Evolutionary conservation across 2,888 invertebrate genomes (phyloP), one percentile per base, ranked within the genome.

Genomic region (Napeogenes inachia): DNA sequence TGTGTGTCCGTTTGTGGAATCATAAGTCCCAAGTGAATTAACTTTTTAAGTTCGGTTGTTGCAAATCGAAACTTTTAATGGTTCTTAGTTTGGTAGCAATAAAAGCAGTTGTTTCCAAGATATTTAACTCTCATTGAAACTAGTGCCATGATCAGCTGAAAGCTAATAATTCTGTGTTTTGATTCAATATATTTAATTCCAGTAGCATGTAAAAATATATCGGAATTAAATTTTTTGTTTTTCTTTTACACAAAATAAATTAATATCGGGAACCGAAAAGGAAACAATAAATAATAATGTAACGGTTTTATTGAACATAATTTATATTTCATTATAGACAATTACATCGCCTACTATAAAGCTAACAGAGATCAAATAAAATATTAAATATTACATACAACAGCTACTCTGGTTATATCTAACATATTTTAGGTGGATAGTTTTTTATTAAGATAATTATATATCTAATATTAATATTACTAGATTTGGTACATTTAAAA

Each of bases 241-340:
- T 30, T 30, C 12, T 10, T n/a, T 8, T 30, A 30, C 2, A 21
- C 21, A 21, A 21, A 21, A 21, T 21, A 21, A 21, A 21, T 21
- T 1, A n/a, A n/a, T n/a, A 21, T 21, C 21, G 4, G 54, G 30
- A 57, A 13, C 12, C 32, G 2, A 55, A 61, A 75, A 75, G 67
- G 47, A 81, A 80, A 82, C 70, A 68, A 72, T 65, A 69, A 65
- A 66, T 65, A 77, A 81, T 83, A 81, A 81, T 75, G 77, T 87
- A 89, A 87, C 87, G 79, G 84, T 89, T 87, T 89, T 88, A 89
- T 86, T 89, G 84, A 88, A 87, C 87, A 85, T 80, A 87, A 87
- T 87, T 84, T 79, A 84, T 85, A 81, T 73, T 71, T 71, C 66
- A 76, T 68, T 74, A 75, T 73, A 70, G 71, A 80, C 83, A 82